A percentile compares a stretch with the other conserved stretches of the same genome.
Evolutionary conservation across 2,888 invertebrate genomes (phyloP).

Genomic region (Xestia rhomboidea): DNA sequence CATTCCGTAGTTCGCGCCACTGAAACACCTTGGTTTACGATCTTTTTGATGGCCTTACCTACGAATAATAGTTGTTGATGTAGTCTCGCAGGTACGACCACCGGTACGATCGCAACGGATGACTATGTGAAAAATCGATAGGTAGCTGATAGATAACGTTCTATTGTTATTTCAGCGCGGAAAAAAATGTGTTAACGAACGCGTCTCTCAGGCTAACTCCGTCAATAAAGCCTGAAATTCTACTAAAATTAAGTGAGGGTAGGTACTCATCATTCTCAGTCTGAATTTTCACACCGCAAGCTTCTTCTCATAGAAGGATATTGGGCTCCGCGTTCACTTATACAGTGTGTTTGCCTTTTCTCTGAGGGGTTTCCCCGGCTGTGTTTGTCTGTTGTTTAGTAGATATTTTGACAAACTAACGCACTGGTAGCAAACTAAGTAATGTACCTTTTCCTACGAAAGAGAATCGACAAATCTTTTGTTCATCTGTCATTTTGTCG

Average conservation of each 20-base stretch:
- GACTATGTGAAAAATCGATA: conserved; percentile 9
- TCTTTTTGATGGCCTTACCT: conserved; percentile 15
- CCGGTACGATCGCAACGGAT: background rate
- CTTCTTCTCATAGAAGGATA: background rate
- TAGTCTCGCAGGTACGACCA: background rate
- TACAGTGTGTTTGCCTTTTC: background rate
- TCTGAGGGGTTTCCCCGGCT: background rate
- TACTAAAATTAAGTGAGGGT: background rate
- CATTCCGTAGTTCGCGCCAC: conserved; percentile 47
- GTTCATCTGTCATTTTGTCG: too few species aligned
- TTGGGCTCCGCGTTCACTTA: background rate
- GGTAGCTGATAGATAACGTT: background rate
- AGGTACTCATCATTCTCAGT: background rate
- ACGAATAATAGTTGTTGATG: background rate
- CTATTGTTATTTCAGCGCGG: background rate
- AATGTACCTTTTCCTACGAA: background rate
- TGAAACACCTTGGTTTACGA: conserved; percentile 32
- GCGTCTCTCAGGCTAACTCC: background rate
- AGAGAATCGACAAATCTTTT: too few species aligned
- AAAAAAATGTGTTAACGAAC: background rate
- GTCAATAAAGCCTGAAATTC: background rate
- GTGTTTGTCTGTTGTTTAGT: background rate
- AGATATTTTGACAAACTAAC: background rate
- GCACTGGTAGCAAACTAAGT: background rate
- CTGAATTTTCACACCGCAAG: background rate